phyloP scores from a whole-genome alignment of 2,113 vertebrate species.

The Anser cygnoides region DNA sequence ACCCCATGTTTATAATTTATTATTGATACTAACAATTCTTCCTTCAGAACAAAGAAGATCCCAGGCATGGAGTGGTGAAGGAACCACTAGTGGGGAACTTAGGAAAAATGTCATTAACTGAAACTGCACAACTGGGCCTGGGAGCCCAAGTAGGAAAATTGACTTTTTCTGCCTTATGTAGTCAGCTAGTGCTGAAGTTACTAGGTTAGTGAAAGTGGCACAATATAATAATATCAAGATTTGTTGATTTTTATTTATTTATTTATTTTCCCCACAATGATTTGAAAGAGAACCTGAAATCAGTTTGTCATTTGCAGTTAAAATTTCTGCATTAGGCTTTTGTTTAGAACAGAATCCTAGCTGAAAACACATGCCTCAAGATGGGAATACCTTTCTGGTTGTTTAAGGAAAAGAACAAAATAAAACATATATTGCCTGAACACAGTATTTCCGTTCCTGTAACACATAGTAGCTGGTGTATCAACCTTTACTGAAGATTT shows the following conservation, averaged over 20 bases:
- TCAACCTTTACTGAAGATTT: background rate
- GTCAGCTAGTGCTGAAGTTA: background rate
- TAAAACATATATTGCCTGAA: background rate
- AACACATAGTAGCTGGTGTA: background rate
- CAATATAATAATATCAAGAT: background rate
- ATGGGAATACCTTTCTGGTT: background rate
- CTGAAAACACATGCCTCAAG: background rate
- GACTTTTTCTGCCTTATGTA: background rate
- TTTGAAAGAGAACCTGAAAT: background rate
- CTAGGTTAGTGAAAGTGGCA: background rate
- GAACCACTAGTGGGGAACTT: background rate
- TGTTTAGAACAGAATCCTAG: background rate
- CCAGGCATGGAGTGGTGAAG: background rate
- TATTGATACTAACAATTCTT: background rate
- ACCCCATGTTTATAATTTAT: background rate
- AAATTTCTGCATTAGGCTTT: background rate
- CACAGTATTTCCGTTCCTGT: background rate
- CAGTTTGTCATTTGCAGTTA: background rate
- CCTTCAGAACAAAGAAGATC: background rate
- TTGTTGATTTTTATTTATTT: background rate
- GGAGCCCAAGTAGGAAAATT: background rate
- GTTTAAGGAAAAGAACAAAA: background rate
- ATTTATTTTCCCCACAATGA: background rate
- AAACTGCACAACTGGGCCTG: background rate
- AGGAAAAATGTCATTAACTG: background rate